Conservation (phyloP, 23 tunicate species). For the Trididemnum miniatum region DNA sequence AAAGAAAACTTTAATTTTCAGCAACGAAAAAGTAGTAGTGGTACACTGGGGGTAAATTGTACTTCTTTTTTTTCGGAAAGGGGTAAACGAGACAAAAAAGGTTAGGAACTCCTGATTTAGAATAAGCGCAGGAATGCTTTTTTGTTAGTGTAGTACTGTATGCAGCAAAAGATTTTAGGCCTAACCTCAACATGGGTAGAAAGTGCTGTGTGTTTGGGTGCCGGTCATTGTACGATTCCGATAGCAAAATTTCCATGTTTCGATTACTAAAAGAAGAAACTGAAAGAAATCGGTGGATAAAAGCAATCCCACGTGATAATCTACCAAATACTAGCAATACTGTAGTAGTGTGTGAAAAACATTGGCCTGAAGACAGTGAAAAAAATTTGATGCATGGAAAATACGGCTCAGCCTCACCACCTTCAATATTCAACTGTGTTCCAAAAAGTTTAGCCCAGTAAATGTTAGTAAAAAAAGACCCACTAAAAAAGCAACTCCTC, state of each 20-base stretch:
- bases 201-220: constrained; percentile 1
- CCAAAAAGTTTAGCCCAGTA: not conserved
- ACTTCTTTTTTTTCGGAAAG: no score
- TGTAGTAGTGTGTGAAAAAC: constrained; percentile 10
- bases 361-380: constrained; percentile 4
- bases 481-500: not conserved
- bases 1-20: no score
- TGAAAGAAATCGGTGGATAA: not conserved
- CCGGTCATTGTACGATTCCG: not conserved
- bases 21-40: no score
- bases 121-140: no score
- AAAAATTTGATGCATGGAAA: not conserved
- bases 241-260: not conserved
- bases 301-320: not conserved
- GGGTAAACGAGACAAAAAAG: no score
- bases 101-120: no score
- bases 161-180: no score
- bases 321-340: not conserved
- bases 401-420: not conserved
- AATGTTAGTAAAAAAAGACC: not conserved
- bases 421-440: not conserved
- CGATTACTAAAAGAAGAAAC: not conserved
- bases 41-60: no score
- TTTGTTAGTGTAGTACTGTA: no score
- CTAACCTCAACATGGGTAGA: no score